Percentiles rank a stretch among this genome's conserved stretches.
Evolutionary conservation across 2,113 vertebrate genomes (phyloP).

Genomic region (Cephalopholis sonnerati): DNA sequence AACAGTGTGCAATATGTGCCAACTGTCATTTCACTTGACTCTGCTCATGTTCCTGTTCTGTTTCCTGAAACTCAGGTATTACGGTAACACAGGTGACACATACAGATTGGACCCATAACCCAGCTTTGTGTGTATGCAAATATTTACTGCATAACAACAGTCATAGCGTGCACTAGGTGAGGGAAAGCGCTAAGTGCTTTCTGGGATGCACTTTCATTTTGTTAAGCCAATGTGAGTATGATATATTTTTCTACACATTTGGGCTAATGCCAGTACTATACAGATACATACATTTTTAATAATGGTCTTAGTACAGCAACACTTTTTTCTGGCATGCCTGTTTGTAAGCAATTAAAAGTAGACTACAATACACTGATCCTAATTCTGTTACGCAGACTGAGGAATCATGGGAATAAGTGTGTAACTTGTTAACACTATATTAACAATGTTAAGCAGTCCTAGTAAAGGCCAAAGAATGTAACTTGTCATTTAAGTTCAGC

Average conservation of each 20-base stretch:
- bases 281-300: neutral
- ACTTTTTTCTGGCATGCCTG: neutral
- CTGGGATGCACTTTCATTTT: neutral
- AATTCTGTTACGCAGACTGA: neutral
- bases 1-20: conserved; percentile 5
- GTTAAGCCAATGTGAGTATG: neutral
- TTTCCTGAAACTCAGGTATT: conserved; percentile 43
- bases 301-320: neutral
- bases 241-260: neutral
- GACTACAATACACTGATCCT: neutral
- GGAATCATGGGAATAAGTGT: neutral
- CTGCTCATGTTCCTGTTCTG: conserved; percentile 18
- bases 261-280: neutral
- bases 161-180: neutral
- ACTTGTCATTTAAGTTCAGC: neutral
- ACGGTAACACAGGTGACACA: neutral
- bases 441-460: neutral
- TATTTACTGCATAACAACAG: conserved; percentile 8
- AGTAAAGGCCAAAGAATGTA: neutral
- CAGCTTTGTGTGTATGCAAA: conserved; percentile 25
- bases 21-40: conserved; percentile 7
- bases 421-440: neutral
- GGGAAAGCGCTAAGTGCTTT: neutral
- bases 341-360: neutral
- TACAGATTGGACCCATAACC: neutral